A percentile compares a stretch with the other conserved stretches of the same genome.
Conservation (phyloP, 2,888 invertebrate species). For the Habrosyne pyritoides region DNA sequence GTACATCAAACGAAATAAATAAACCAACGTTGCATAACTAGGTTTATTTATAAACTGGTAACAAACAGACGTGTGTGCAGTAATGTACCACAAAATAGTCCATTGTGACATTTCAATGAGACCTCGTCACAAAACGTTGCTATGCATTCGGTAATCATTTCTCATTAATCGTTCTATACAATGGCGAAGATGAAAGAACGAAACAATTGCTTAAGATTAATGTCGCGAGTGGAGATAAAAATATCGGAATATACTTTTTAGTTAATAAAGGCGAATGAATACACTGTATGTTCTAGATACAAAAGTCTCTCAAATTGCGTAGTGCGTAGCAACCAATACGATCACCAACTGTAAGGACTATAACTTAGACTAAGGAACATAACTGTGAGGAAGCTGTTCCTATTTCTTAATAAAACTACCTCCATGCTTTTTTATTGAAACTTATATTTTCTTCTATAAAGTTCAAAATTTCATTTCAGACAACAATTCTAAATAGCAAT, state of each 20-base stretch:
- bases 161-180: conserved; percentile 27
- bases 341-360: no score
- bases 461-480: no score
- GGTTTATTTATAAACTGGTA: conserved; percentile 18
- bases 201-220: background rate
- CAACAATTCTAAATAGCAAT: no score
- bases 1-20: background rate
- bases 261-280: background rate
- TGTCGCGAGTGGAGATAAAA: conserved; percentile 8
- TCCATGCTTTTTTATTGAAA: no score
- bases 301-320: no score
- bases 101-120: conserved; percentile 36
- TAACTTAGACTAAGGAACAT: no score
- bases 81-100: conserved; percentile 24
- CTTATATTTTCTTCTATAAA: no score
- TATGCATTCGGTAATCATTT: conserved; percentile 22
- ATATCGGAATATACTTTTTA: background rate
- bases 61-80: conserved; percentile 12
- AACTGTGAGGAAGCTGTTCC: no score
- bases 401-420: no score
- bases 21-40: conserved; percentile 16
- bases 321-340: no score
- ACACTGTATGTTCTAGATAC: no score
- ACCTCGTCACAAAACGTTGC: conserved; percentile 20
- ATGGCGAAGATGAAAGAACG: background rate